These are phyloP conservation scores for Musca domestica DNA, from an alignment of 1,140 invertebrate species.

Conservation along the genomic window DNA sequence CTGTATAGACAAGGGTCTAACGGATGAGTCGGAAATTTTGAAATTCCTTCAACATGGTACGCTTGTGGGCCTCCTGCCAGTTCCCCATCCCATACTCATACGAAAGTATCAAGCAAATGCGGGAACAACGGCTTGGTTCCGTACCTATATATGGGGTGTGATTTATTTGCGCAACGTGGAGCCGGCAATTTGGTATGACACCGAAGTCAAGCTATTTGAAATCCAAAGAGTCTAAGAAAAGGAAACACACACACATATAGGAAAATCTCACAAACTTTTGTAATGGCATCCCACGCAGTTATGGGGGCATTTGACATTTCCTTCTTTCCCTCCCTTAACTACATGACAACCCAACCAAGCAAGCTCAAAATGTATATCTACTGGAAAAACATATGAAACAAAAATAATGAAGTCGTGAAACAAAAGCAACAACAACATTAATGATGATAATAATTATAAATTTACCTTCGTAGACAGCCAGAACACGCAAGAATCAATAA, in stretches of 20 bases:
- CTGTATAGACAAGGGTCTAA: constrained; percentile 99
- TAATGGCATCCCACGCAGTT: too few relatives aligned
- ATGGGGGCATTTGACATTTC: too few relatives aligned
- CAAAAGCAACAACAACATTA: too few relatives aligned
- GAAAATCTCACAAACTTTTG: neutral
- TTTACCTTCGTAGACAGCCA: neutral
- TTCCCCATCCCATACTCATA: constrained; percentile 98
- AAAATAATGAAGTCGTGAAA: too few relatives aligned
- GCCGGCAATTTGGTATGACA: constrained; percentile 99
- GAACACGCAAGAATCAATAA: too few relatives aligned
- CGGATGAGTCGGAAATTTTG: constrained; percentile 98
- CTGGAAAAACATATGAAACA: too few relatives aligned
- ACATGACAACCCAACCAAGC: too few relatives aligned
- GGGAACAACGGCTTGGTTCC: constrained; percentile 98
- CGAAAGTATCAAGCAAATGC: constrained; percentile 98
- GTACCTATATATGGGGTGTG: constrained; percentile 99
- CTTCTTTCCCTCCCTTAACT: too few relatives aligned
- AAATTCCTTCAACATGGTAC: constrained; percentile 99
- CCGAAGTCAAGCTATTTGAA: constrained; percentile 98
- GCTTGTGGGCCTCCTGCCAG: constrained; percentile 93
- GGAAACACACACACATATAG: neutral
- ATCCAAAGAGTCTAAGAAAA: constrained; percentile 77
- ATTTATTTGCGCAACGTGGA: constrained; percentile 98
- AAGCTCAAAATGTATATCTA: too few relatives aligned
- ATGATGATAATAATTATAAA: too few relatives aligned